These are phyloP conservation scores for Autographa pulchrina DNA, from an alignment of 2,888 invertebrate genomes.

Conservation along the genomic window DNA sequence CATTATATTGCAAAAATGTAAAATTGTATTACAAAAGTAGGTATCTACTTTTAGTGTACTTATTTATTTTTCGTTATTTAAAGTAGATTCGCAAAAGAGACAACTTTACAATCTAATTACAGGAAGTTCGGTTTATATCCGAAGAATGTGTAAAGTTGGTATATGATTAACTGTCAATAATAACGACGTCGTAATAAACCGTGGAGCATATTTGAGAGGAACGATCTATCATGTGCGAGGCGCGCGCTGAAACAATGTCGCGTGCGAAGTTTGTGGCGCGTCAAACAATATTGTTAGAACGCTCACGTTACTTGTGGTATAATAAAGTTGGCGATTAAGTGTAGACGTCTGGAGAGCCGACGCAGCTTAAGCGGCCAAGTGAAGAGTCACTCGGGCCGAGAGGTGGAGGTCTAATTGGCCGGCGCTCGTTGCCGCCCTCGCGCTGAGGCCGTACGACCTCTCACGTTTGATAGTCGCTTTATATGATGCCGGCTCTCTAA, in stretches of 20 bases:
- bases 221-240: constrained; percentile 28
- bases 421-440: constrained; percentile 62
- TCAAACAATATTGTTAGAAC: constrained; percentile 27
- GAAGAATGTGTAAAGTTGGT: constrained; percentile 35
- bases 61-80: not conserved
- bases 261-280: constrained; percentile 20
- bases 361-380: constrained; percentile 59
- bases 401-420: constrained; percentile 65
- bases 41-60: no score
- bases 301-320: constrained; percentile 33
- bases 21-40: no score
- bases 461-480: constrained; percentile 57
- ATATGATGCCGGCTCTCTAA: constrained; percentile 39
- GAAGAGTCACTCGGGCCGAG: constrained; percentile 52
- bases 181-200: constrained; percentile 16
- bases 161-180: constrained; percentile 22
- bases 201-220: constrained; percentile 21
- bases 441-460: constrained; percentile 44
- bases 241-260: constrained; percentile 24
- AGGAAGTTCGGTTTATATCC: not conserved
- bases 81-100: not conserved
- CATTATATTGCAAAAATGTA: not conserved
- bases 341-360: constrained; percentile 44
- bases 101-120: not conserved
- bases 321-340: constrained; percentile 54